Evolutionary conservation across 2,113 vertebrate species (phyloP), one percentile per base, ranked within the genome.

Genomic region (Kryptolebias marmoratus): DNA sequence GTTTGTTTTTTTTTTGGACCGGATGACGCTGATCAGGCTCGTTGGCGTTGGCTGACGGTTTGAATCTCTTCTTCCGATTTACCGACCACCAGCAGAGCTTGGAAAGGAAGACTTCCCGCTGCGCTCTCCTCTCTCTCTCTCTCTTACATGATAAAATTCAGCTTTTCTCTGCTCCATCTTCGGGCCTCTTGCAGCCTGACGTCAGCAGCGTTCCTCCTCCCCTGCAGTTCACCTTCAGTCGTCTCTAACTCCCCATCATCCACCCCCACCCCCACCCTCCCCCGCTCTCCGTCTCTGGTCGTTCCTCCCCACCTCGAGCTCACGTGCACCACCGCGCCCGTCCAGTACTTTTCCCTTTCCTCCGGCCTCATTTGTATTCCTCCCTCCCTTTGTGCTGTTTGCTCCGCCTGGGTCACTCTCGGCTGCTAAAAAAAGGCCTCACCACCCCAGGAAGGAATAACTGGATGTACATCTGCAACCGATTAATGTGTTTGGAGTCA

Each of bases 281-380:
- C 22, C 22, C 22, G 22, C 22, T 22, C 22, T 22, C 22, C 22
- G 22, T 22, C 22, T 22, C 22, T 22, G 22, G 22, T 22, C 22
- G 22, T 75, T 70, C 47, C 57, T 39, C 75, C 39, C 71, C 64
- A 28, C 42, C 79, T 18, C 74, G 79, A 75, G 68, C 77, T 83
- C 84, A 86, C 85, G 82, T 64, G n/a, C 83, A 72, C 87, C 89
- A 91, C 72, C 77, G 78, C 84, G 88, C 75, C 71, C 76, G 27
- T 67, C 83, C 90, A 90, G 92, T 93, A 93, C 90, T 93, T 93
- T 92, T 93, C 90, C 92, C 90, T 85, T 22, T 77, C 72, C 88
- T 87, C 79, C 72, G 42, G 58, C 79, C 90, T 91, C 88, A 89
- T 91, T 87, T 87, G 84, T 87, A 89, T 90, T 85, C 89, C 87